These are phyloP conservation scores for Tridacna crocea DNA, from an alignment of 2,888 invertebrate genomes.

Conservation along the genomic window DNA sequence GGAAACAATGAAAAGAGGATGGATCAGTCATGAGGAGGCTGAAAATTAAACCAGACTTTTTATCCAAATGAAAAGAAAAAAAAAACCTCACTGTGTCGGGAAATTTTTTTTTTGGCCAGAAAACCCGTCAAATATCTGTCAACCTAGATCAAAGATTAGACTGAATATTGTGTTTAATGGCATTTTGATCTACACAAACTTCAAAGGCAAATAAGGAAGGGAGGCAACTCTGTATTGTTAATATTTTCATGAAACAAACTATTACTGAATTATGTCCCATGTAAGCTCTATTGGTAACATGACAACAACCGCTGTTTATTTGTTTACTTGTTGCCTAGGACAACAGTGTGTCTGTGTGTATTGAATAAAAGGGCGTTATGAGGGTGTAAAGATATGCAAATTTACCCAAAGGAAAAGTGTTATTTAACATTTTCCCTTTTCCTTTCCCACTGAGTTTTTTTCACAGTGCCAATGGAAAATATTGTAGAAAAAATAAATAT, in stretches of 20 bases:
- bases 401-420: conserved; percentile 11
- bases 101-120: too few species aligned
- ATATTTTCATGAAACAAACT: not conserved
- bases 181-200: too few species aligned
- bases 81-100: too few species aligned
- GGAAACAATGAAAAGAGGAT: too few species aligned
- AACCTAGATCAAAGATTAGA: too few species aligned
- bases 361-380: conserved; percentile 15
- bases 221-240: not conserved
- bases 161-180: too few species aligned
- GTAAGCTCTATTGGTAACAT: not conserved
- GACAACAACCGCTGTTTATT: conserved; percentile 28
- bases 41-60: too few species aligned
- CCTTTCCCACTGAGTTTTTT: not conserved
- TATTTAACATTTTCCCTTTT: not conserved
- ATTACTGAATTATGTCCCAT: not conserved
- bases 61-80: too few species aligned
- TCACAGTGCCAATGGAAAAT: too few species aligned
- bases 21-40: too few species aligned
- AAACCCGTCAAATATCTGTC: too few species aligned
- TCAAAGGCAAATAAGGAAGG: not conserved
- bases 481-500: too few species aligned
- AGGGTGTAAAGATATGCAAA: conserved; percentile 14
- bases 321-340: conserved; percentile 48
- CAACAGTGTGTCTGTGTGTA: conserved; percentile 24